These are phyloP conservation scores for Alligator mississippiensis DNA, from an alignment of 2,113 vertebrate species.

Conservation along the genomic window DNA sequence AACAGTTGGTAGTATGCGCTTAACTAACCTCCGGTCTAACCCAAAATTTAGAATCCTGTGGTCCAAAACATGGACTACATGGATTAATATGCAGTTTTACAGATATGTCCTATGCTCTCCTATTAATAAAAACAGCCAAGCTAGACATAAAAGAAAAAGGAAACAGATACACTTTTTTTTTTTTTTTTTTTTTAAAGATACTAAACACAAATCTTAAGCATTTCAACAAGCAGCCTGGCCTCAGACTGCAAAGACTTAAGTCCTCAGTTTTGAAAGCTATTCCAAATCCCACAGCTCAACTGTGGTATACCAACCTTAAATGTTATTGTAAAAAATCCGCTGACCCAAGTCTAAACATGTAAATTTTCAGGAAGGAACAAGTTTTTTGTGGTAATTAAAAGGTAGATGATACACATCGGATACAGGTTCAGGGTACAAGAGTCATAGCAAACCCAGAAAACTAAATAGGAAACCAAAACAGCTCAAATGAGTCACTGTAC, in stretches of 20 bases:
- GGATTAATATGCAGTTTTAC: too few species aligned
- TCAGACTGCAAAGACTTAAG: not conserved
- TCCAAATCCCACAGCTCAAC: not conserved
- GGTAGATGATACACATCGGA: not conserved
- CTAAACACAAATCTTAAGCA: not conserved
- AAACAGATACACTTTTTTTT: too few species aligned
- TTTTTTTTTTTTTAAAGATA: too few species aligned
- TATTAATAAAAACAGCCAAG: too few species aligned
- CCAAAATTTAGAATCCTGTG: too few species aligned
- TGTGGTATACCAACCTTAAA: not conserved
- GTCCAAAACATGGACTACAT: too few species aligned
- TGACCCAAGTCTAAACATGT: not conserved
- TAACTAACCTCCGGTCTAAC: too few species aligned
- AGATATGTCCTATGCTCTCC: too few species aligned
- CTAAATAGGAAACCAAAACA: not conserved
- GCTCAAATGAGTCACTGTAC: not conserved
- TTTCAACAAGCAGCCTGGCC: not conserved
- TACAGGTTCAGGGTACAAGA: not conserved
- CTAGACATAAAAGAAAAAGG: too few species aligned
- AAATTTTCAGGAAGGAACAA: not conserved
- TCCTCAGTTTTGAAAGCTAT: not conserved
- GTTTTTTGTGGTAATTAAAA: not conserved
- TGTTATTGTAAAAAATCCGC: not conserved
- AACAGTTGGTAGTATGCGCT: too few species aligned
- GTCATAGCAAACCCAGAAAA: not conserved